Evolutionary conservation across 2,797 vertebrate genomes (phyloP).

Genomic region (Smutsia gigantea): DNA sequence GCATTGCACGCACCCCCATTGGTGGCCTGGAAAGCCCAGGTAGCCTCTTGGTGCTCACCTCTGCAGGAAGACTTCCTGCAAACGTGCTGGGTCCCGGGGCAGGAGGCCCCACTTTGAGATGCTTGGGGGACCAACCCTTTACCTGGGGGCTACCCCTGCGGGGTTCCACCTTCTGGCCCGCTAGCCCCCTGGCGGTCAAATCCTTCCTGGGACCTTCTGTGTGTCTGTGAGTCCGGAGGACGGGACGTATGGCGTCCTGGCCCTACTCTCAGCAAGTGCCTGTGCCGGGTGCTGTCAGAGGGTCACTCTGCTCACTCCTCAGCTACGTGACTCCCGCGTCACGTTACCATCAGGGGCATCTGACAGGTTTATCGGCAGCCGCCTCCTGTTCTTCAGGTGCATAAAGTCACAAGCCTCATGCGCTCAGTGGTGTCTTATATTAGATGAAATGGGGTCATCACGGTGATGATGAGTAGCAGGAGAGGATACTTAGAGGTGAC

Average conservation of each 20-base stretch:
- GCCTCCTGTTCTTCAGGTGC: too few relatives aligned
- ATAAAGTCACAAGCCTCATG: rapidly evolving
- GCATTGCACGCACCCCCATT: rapidly evolving
- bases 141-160: too few relatives aligned
- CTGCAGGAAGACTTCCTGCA: neutral
- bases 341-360: rapidly evolving
- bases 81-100: rapidly evolving
- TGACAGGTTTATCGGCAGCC: rapidly evolving
- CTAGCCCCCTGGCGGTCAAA: neutral
- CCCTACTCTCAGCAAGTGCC: rapidly evolving
- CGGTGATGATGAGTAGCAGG: rapidly evolving
- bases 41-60: rapidly evolving
- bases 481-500: rapidly evolving
- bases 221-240: neutral
- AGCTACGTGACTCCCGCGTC: rapidly evolving
- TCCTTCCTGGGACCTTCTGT: rapidly evolving
- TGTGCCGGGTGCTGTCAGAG: rapidly evolving
- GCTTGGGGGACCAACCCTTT: too few relatives aligned
- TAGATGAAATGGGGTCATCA: rapidly evolving
- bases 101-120: neutral
- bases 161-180: neutral
- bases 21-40: neutral
- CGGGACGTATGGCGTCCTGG: rapidly evolving
- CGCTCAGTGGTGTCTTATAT: rapidly evolving
- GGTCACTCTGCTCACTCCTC: rapidly evolving